A percentile compares a stretch with the other conserved stretches of the same genome.
These are phyloP conservation scores for Mamestra configurata DNA, from an alignment of 1,140 invertebrate species.

Conservation along the genomic window DNA sequence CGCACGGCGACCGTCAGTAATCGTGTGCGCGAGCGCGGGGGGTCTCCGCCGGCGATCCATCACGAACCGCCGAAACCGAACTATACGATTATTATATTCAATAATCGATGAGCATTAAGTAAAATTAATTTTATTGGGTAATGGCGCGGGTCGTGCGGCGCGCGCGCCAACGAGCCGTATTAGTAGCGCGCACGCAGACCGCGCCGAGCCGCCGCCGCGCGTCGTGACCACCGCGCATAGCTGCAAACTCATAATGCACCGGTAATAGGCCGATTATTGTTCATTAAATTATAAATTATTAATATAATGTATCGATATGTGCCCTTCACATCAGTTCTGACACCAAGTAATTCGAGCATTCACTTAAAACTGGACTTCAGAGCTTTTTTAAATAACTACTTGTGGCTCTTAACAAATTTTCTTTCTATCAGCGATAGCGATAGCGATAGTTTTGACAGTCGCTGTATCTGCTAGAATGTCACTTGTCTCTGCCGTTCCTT, in stretches of 20 bases:
- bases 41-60: constrained; percentile 75
- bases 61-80: constrained; percentile 73
- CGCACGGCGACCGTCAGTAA: constrained; percentile 48
- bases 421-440: too few relatives aligned
- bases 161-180: constrained; percentile 68
- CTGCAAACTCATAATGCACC: constrained; percentile 43
- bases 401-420: too few relatives aligned
- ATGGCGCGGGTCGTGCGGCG: constrained; percentile 72
- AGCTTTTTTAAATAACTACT: too few relatives aligned
- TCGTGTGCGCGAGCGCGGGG: constrained; percentile 74
- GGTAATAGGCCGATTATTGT: constrained; percentile 48
- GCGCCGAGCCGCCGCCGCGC: constrained; percentile 46
- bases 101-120: constrained; percentile 85
- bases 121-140: constrained; percentile 86
- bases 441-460: too few relatives aligned
- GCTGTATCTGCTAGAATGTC: too few relatives aligned
- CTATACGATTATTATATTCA: constrained; percentile 81
- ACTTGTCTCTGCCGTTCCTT: too few relatives aligned
- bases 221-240: constrained; percentile 62
- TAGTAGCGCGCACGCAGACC: constrained; percentile 60
- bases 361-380: too few relatives aligned
- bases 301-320: constrained; percentile 10
- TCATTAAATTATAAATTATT: constrained; percentile 41
- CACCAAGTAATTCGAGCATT: not conserved
- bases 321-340: not conserved